A percentile compares a stretch with the other conserved stretches of the same genome.
Conservation (phyloP, 1,140 invertebrate species). For the Ptiloglossa arizonensis region DNA sequence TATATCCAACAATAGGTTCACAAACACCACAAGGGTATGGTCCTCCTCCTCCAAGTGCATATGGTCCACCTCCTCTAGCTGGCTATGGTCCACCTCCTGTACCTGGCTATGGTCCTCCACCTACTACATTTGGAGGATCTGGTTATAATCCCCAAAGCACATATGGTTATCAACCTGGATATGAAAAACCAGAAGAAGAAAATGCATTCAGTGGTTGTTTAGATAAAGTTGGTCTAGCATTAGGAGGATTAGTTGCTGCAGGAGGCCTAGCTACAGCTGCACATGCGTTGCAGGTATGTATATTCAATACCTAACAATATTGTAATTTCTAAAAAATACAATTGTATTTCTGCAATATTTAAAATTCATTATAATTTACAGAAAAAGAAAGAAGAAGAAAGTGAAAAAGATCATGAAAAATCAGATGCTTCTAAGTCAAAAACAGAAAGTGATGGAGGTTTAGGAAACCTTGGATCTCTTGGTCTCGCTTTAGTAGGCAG, state of each 20-base stretch:
- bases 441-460: slow-evolving; percentile 73
- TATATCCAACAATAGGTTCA: slow-evolving; percentile 23
- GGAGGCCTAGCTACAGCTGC: slow-evolving; percentile 79
- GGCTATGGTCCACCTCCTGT: slow-evolving; percentile 52
- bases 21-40: slow-evolving; percentile 66
- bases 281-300: slow-evolving; percentile 73
- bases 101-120: slow-evolving; percentile 49
- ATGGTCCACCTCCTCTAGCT: slow-evolving; percentile 59
- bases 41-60: slow-evolving; percentile 64
- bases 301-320: not conserved
- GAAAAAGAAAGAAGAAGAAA: slow-evolving; percentile 74
- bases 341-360: not conserved
- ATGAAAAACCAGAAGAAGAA: slow-evolving; percentile 72
- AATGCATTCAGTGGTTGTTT: slow-evolving; percentile 69
- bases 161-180: slow-evolving; percentile 66
- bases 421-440: slow-evolving; percentile 66
- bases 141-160: slow-evolving; percentile 58
- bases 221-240: slow-evolving; percentile 77
- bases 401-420: slow-evolving; percentile 73
- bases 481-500: slow-evolving; percentile 77
- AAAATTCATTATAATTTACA: slow-evolving; percentile 39
- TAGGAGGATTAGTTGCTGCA: slow-evolving; percentile 77
- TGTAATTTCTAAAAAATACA: not conserved
- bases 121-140: slow-evolving; percentile 46
- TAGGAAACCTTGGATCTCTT: slow-evolving; percentile 71